Conservation (phyloP, 2,113 vertebrate species). For the Tychaedon coryphoeus region DNA sequence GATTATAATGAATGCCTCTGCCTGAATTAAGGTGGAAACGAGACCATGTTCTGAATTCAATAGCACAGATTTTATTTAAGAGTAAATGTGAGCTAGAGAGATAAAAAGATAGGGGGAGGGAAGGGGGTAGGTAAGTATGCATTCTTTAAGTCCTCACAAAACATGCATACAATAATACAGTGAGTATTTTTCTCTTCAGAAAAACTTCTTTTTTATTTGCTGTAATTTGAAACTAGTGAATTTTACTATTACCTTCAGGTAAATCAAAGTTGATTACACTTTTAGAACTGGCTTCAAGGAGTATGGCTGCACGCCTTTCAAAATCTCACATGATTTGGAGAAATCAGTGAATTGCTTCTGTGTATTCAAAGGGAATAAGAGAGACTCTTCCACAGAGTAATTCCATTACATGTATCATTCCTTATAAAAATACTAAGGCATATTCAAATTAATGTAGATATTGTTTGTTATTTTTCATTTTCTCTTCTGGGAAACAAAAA, state of each 20-base stretch:
- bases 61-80: background rate
- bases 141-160: background rate
- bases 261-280: background rate
- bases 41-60: background rate
- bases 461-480: background rate
- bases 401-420: background rate
- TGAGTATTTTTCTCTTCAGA: background rate
- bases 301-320: background rate
- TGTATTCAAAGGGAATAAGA: background rate
- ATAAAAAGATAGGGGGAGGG: background rate
- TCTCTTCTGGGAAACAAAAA: background rate
- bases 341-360: background rate
- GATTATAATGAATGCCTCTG: background rate
- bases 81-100: too few species aligned
- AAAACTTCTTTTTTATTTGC: background rate
- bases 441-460: background rate
- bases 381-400: background rate
- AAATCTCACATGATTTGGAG: background rate
- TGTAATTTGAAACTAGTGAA: background rate
- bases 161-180: background rate
- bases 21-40: fast-evolving
- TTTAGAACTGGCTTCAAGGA: background rate
- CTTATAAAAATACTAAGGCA: background rate
- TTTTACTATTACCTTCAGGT: background rate
- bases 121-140: too few species aligned